phyloP scores from a whole-genome alignment of 2,888 invertebrate genomes.

The Agrotis exclamationis region DNA sequence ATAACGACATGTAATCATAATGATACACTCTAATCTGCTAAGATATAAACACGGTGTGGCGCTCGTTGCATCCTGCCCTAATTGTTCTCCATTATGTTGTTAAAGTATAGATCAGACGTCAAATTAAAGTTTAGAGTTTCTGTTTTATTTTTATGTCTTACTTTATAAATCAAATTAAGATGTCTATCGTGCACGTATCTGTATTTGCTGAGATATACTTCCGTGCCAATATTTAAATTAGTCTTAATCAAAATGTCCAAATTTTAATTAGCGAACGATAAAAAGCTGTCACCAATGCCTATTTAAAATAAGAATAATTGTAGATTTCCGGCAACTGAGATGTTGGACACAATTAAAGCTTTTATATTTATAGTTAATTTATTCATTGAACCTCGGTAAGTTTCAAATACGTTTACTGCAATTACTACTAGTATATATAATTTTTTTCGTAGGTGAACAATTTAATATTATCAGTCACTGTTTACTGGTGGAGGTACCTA shows the following conservation, averaged over 20 bases:
- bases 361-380: not conserved
- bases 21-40: constrained; percentile 76
- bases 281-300: constrained; percentile 49
- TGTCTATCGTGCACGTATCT: constrained; percentile 35
- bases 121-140: constrained; percentile 24
- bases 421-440: too few relatives aligned
- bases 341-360: constrained; percentile 10
- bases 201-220: constrained; percentile 44
- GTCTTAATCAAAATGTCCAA: constrained; percentile 56
- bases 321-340: constrained; percentile 30
- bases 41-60: constrained; percentile 60
- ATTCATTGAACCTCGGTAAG: not conserved
- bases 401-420: not conserved
- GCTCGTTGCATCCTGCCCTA: constrained; percentile 56
- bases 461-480: not conserved
- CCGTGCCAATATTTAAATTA: constrained; percentile 58
- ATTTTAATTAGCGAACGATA: constrained; percentile 60
- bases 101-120: constrained; percentile 41
- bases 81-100: constrained; percentile 58
- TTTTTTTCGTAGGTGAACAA: not conserved
- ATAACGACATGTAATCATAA: constrained; percentile 87
- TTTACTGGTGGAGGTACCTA: not conserved
- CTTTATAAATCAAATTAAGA: constrained; percentile 50
- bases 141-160: constrained; percentile 45
- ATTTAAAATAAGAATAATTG: constrained; percentile 51